Evolutionary conservation across 2,888 invertebrate genomes (phyloP).

Genomic region (Nemotelus pantherinus): DNA sequence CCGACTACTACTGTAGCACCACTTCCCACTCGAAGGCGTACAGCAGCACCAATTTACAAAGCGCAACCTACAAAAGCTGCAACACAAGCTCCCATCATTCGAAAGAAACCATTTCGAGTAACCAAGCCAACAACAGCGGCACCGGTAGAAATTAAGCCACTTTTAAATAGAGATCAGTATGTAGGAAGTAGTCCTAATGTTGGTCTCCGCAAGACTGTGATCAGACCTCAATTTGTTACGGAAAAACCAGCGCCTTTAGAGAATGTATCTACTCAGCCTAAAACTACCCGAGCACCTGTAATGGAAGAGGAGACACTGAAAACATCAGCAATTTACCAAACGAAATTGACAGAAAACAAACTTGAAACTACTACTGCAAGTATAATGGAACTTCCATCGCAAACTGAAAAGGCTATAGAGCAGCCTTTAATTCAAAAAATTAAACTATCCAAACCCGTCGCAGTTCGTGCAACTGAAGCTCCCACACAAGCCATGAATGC

Average conservation of each 20-base stretch:
- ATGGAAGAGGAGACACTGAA: constrained; percentile 24
- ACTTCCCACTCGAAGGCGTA: constrained; percentile 35
- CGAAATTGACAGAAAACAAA: neutral
- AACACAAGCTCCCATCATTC: constrained; percentile 1
- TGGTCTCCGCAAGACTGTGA: constrained; percentile 1
- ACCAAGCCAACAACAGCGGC: constrained; percentile 30
- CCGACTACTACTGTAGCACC: constrained; percentile 50
- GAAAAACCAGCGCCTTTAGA: constrained; percentile 22
- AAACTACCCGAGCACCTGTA: neutral
- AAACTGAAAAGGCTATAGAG: neutral
- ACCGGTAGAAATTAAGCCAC: constrained; percentile 55
- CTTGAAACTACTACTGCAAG: too few species aligned
- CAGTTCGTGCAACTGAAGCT: neutral
- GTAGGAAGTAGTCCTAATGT: neutral
- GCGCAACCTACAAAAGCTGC: constrained; percentile 50
- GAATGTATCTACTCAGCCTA: neutral
- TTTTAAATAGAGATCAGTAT: constrained; percentile 56
- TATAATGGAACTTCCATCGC: neutral
- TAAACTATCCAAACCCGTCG: neutral
- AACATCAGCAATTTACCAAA: neutral
- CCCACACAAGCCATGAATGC: neutral
- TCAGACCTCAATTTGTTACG: neutral
- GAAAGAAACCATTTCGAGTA: constrained; percentile 25
- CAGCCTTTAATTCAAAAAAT: neutral
- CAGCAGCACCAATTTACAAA: constrained; percentile 13